Evolutionary conservation across 1,140 invertebrate species (phyloP).

Genomic region (Leptoteleia sp.): DNA sequence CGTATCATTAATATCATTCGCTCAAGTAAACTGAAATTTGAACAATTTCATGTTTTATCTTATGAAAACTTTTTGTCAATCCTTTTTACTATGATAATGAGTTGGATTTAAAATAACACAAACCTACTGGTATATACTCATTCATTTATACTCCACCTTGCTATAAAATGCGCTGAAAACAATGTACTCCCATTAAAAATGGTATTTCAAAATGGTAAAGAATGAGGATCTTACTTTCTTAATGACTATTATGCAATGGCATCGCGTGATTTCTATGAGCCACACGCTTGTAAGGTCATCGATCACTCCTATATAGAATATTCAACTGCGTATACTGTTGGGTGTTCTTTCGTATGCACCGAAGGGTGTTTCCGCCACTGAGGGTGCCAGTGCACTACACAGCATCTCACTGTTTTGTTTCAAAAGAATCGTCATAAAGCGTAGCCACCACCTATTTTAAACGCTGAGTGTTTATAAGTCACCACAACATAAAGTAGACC

Average conservation of each 20-base stretch:
- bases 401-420: constrained; percentile 76
- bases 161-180: constrained; percentile 15
- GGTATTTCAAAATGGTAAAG: constrained; percentile 20
- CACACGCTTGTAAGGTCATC: constrained; percentile 35
- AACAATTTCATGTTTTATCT: too few relatives aligned
- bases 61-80: constrained; percentile 15
- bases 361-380: constrained; percentile 79
- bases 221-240: constrained; percentile 65
- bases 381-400: constrained; percentile 80
- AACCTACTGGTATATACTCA: neutral
- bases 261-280: constrained; percentile 60
- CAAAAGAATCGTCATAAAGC: constrained; percentile 68
- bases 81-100: constrained; percentile 27
- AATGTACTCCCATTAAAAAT: constrained; percentile 36
- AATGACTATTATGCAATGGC: constrained; percentile 67
- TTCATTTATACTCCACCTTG: constrained; percentile 33
- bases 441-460: constrained; percentile 52
- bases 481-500: constrained; percentile 18
- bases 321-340: constrained; percentile 79
- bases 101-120: constrained; percentile 21
- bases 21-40: too few relatives aligned
- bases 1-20: too few relatives aligned
- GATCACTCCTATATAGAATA: constrained; percentile 73
- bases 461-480: constrained; percentile 35
- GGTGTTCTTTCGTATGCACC: too few relatives aligned